Percentiles rank a stretch among this genome's conserved stretches.
phyloP scores from a whole-genome alignment of 2,113 vertebrate species.

The Petrocephalus zakoni region DNA sequence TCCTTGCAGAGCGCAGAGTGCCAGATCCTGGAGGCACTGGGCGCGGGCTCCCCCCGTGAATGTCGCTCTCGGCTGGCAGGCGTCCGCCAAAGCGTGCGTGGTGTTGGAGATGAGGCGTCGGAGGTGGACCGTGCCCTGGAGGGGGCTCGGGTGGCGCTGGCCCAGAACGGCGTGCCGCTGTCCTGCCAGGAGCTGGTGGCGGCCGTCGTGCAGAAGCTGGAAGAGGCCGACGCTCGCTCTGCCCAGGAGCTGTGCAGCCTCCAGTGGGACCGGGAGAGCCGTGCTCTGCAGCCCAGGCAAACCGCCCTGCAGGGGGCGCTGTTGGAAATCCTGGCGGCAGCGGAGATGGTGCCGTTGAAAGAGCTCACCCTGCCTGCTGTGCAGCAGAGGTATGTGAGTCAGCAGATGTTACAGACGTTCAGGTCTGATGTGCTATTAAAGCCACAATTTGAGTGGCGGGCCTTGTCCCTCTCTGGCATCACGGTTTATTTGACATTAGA shows the following conservation, averaged over 20 bases:
- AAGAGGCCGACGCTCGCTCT: slow-evolving; percentile 30
- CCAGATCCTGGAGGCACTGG: slow-evolving; percentile 30
- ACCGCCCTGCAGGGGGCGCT: slow-evolving; percentile 58
- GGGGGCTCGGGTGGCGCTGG: slow-evolving; percentile 37
- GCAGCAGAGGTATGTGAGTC: slow-evolving; percentile 69
- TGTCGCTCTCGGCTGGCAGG: slow-evolving; percentile 21
- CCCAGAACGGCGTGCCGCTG: slow-evolving; percentile 33
- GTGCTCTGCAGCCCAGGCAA: slow-evolving; percentile 50
- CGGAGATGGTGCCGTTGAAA: slow-evolving; percentile 63
- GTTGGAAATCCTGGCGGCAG: slow-evolving; percentile 58
- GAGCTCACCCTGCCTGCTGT: slow-evolving; percentile 79
- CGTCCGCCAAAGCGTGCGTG: slow-evolving; percentile 35
- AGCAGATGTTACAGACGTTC: background rate
- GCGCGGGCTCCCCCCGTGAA: background rate
- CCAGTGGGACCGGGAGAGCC: slow-evolving; percentile 41
- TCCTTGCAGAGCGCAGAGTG: slow-evolving; percentile 49
- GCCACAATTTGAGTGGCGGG: background rate
- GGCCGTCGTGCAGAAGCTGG: slow-evolving; percentile 42
- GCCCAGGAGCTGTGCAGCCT: slow-evolving; percentile 35
- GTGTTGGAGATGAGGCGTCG: slow-evolving; percentile 48
- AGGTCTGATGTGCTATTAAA: background rate
- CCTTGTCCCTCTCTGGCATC: background rate
- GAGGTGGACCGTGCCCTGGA: slow-evolving; percentile 52
- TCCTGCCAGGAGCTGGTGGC: slow-evolving; percentile 56
- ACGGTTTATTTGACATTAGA: background rate